Base-by-base conservation (phyloP, 1,140 invertebrate genomes). In the Drosophila willistoni region DNA sequence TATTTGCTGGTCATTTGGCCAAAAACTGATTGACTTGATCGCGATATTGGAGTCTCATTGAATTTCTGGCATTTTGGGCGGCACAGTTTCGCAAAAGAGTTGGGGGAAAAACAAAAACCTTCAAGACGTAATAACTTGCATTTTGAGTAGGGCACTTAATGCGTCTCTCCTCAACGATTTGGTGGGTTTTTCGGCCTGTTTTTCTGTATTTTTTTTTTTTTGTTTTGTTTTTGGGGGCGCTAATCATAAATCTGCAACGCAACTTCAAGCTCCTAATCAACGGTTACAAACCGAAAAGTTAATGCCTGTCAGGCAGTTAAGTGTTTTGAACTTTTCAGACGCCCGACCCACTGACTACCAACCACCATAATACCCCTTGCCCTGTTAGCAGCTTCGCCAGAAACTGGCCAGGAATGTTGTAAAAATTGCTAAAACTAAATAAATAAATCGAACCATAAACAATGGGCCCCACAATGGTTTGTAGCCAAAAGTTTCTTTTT, bases 161-260 rank as follows among this genome's bases (percentile, higher is more conserved):
- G 79, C 82, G 82, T 85, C 73, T 80, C n/a, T 66, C 55, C 6
- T 14, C 19, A 4, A 3, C 7, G 44, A 14, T 10, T 22, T 51
- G 44, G 10, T 62, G 44, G 44, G 44, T 51, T 19, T 51, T 51
- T 51, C 69, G 56, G 71, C 68, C 73, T 33, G 55, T 42, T 55
- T 67, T 34, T 78, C 65, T 79, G 56, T n/a, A n/a, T n/a, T n/a
- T n/a, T n/a, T n/a, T n/a, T n/a, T n/a, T n/a, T n/a, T n/a, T n/a
- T n/a, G n/a, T n/a, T n/a, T n/a, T n/a, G n/a, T n/a, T n/a, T n/a
- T n/a, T n/a, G n/a, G 79, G 79, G 70, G 79, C 76, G 81, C 83
- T 86, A 86, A 86, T 86, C 83, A 86, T 86, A 86, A 86, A 86
- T 86, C 83, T 87, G 79, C 79, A 87, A 83, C 79, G 83, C 83